Evolutionary conservation across 2,888 invertebrate genomes (phyloP).

Genomic region (Pseudolycoriella hygida): DNA sequence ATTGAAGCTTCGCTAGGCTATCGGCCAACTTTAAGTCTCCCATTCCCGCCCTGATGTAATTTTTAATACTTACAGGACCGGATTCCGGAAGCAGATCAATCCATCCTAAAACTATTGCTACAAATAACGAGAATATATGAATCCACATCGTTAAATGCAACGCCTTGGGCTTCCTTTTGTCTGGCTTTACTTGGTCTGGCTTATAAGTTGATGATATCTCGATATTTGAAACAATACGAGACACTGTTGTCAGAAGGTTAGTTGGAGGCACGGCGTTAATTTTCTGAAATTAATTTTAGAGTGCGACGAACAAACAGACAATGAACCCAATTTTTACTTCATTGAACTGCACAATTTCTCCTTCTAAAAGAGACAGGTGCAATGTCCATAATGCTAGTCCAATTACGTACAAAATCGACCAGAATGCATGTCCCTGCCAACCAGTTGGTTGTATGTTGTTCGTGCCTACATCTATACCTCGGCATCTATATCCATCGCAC

Average conservation of each 20-base stretch:
- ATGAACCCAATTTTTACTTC: constrained; percentile 8
- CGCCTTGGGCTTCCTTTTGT: constrained; percentile 17
- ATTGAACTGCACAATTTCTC: constrained; percentile 14
- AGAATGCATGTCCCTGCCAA: constrained; percentile 35
- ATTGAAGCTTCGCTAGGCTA: too few relatives aligned
- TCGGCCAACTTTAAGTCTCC: too few relatives aligned
- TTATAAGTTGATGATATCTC: constrained; percentile 9
- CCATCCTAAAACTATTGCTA: constrained; percentile 30
- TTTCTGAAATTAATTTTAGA: constrained; percentile 5
- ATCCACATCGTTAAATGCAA: constrained; percentile 29
- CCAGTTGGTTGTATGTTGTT: constrained; percentile 9
- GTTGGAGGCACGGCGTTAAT: constrained; percentile 14
- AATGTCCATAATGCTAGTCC: constrained; percentile 35
- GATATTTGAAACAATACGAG: constrained; percentile 31
- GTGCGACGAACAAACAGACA: too few relatives aligned
- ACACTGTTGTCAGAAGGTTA: constrained; percentile 31
- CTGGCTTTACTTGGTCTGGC: constrained; percentile 11
- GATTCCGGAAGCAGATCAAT: constrained; percentile 33
- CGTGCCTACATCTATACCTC: constrained; percentile 31
- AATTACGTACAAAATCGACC: constrained; percentile 36
- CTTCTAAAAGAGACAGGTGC: constrained; percentile 20
- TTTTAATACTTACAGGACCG: constrained; percentile 34
- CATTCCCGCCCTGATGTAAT: too few relatives aligned
- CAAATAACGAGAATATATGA: constrained; percentile 29
- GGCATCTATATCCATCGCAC: constrained; percentile 40